Evolutionary conservation across 2,888 invertebrate species (phyloP), one percentile per base, ranked within the genome.

Genomic region (Acanthopleura granulata): DNA sequence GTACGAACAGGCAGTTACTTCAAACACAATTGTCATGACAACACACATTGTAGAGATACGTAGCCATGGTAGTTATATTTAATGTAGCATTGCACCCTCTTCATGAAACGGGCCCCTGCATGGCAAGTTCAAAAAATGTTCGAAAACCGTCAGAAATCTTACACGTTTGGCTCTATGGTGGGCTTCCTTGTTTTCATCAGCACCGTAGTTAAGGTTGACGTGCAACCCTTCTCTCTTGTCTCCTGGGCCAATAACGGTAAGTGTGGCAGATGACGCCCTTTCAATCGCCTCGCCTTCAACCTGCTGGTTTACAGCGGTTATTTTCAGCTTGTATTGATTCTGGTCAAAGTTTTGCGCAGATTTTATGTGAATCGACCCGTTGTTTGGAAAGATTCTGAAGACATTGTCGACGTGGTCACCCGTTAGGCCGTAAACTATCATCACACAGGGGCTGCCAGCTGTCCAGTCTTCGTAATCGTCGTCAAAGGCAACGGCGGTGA

Each of bases 331-430:
- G 25, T 66, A 66, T 27, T 22, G 29, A 25, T 12, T 18, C 57
- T 57, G 3, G 22, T n/a, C n/a, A n/a, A 57, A 57, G 18, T 57
- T 57, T 18, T 57, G 22, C 12, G 22, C 57, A 57, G 57, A 57
- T 57, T 61, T 78, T 14, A 76, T 50, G 18, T 61, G 69, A 49
- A 79, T 50, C 29, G 72, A 69, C 0, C 79, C 79, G 69, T 61
- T 76, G 22, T 49, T 50, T 6, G 76, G 78, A 62, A 78, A 62
- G 15, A 79, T 75, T n/a, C 76, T 73, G 73, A 79, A 79, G 15
- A 70, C 30, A 11, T 61, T 71, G 30, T 75, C 75, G 29, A 69
- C 74, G 29, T 79, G 76, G 22, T 74, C 79, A 14, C 15, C 22
- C 1, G 49, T 0, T 9, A 78, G 75, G 9, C 72, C 74, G 40